Percentiles rank a stretch among this genome's conserved stretches.
phyloP scores from a whole-genome alignment of 2,888 invertebrate genomes.

The Dasypolia templi region DNA sequence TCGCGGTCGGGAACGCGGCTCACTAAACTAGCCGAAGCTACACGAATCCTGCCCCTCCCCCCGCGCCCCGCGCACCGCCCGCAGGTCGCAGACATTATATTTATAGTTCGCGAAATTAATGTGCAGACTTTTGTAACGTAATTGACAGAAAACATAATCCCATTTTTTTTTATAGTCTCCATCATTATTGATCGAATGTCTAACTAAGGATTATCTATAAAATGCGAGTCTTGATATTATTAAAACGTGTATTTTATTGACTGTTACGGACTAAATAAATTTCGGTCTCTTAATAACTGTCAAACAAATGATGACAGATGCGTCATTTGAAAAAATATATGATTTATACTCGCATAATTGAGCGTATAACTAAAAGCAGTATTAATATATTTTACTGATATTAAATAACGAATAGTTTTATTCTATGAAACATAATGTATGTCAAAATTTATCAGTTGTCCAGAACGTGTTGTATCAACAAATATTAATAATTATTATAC shows the following conservation, averaged over 20 bases:
- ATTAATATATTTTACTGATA: constrained; percentile 35
- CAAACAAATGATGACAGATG: constrained; percentile 54
- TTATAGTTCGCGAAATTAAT: constrained; percentile 35
- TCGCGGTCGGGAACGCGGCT: constrained; percentile 2
- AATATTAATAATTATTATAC: constrained; percentile 18
- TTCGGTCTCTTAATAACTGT: constrained; percentile 35
- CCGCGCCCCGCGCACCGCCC: constrained; percentile 1
- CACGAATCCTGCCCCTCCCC: constrained; percentile 18
- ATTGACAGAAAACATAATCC: constrained; percentile 25
- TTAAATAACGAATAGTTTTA: constrained; percentile 14
- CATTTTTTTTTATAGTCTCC: constrained; percentile 11
- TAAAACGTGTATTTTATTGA: constrained; percentile 37
- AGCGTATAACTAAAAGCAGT: constrained; percentile 39
- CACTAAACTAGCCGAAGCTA: constrained; percentile 28
- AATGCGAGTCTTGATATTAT: constrained; percentile 19
- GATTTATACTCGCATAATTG: constrained; percentile 31
- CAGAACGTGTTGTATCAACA: constrained; percentile 27
- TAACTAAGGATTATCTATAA: constrained; percentile 4
- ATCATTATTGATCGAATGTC: not conserved
- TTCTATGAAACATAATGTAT: constrained; percentile 19
- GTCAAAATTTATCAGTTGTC: constrained; percentile 1
- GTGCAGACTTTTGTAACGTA: constrained; percentile 24
- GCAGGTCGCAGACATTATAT: constrained; percentile 22
- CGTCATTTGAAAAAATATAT: constrained; percentile 10
- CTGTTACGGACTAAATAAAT: constrained; percentile 51